Percentiles rank a stretch among this genome's conserved stretches.
Evolutionary conservation across 1,140 invertebrate genomes (phyloP).

Genomic region (Probaryconus sp.): DNA sequence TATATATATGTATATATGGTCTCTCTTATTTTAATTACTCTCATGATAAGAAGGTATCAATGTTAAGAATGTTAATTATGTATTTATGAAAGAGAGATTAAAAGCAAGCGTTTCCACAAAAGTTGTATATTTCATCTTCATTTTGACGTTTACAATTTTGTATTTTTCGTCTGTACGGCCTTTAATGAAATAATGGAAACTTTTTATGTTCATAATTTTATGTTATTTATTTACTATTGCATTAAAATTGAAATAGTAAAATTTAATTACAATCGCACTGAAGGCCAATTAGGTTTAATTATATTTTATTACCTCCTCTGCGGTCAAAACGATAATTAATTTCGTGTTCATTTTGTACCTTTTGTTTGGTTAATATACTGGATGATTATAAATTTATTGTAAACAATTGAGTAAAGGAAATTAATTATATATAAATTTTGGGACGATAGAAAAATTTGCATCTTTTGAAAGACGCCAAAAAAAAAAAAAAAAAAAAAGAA

Average conservation of each 20-base stretch:
- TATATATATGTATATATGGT: no score
- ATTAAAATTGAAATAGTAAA: constrained; percentile 48
- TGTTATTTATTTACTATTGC: constrained; percentile 35
- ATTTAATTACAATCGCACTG: constrained; percentile 44
- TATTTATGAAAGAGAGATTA: constrained; percentile 22
- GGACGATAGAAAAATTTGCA: no score
- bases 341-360: no score
- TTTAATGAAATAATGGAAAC: constrained; percentile 38
- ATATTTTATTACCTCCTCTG: constrained; percentile 45
- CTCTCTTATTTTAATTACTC: constrained; percentile 7
- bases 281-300: constrained; percentile 45
- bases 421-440: no score
- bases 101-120: neutral
- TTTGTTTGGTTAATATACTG: no score
- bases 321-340: no score
- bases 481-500: no score
- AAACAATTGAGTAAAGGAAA: no score
- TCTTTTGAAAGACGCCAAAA: no score
- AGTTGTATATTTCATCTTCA: no score
- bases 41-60: constrained; percentile 13
- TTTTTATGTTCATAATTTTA: constrained; percentile 37
- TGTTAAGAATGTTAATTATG: constrained; percentile 35
- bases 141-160: neutral
- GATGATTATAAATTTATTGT: no score
- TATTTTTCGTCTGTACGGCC: constrained; percentile 41